Percentiles rank a stretch among this genome's conserved stretches.
These are phyloP conservation scores for Diarsia brunnea DNA, from an alignment of 2,888 invertebrate genomes.

Conservation along the genomic window DNA sequence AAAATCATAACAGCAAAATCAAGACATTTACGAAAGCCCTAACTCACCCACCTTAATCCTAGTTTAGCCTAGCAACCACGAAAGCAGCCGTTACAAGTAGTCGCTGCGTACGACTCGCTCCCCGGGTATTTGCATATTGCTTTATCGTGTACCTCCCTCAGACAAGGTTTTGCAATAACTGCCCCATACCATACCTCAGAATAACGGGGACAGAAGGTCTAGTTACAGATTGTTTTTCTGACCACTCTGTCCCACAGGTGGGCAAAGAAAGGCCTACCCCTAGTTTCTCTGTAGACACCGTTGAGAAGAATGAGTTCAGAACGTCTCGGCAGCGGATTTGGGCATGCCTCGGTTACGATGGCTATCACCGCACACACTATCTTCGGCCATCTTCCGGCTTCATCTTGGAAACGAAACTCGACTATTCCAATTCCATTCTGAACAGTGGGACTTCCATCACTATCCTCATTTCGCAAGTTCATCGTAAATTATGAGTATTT, in stretches of 20 bases:
- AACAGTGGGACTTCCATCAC: no score
- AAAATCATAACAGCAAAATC: not conserved
- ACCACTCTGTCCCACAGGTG: no score
- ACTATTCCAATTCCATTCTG: not conserved
- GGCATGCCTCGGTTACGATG: no score
- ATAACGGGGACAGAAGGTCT: constrained; percentile 24
- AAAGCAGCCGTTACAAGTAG: constrained; percentile 34
- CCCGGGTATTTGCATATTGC: constrained; percentile 78
- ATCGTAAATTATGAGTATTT: no score
- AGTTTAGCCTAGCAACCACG: constrained; percentile 4
- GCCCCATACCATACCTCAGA: constrained; percentile 21
- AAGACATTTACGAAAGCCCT: not conserved
- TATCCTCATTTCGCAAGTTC: not conserved
- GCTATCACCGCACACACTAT: no score
- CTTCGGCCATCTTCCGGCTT: no score
- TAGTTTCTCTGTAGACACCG: no score
- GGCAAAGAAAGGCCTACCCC: no score
- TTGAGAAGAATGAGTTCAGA: no score
- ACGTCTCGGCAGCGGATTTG: no score
- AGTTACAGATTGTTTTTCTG: not conserved
- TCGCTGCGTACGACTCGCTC: constrained; percentile 48
- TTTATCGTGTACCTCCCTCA: constrained; percentile 75
- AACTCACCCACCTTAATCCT: not conserved
- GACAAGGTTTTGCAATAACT: constrained; percentile 80
- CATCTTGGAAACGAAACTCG: no score